phyloP scores from a whole-genome alignment of 2,888 invertebrate genomes.

The Margaritifera margaritifera region DNA sequence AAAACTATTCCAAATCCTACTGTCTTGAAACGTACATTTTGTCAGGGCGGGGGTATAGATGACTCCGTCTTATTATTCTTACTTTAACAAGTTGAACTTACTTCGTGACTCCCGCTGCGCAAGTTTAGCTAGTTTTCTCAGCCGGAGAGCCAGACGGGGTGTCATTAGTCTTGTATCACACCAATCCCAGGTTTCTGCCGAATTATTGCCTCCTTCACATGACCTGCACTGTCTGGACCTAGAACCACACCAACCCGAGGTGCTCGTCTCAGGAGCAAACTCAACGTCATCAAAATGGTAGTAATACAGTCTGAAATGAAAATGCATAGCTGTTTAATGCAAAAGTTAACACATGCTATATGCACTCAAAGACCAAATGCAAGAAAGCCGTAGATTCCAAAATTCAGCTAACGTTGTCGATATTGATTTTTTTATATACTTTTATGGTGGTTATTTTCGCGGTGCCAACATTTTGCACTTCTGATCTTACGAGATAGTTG shows the following conservation, averaged over 20 bases:
- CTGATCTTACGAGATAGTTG: no score
- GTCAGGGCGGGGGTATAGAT: no score
- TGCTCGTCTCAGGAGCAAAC: conserved; percentile 2
- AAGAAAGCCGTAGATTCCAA: no score
- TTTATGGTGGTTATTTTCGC: no score
- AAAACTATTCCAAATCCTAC: no score
- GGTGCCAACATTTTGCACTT: no score
- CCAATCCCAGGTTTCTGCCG: conserved; percentile 6
- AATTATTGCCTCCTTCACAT: not conserved
- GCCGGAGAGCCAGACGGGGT: conserved; percentile 9
- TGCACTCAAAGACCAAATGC: no score
- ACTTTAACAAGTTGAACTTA: not conserved
- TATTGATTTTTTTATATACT: no score
- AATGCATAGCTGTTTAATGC: no score
- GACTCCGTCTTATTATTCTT: not conserved
- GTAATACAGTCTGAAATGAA: not conserved
- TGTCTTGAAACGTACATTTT: no score
- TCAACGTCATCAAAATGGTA: conserved; percentile 4
- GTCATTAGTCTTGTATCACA: conserved; percentile 10
- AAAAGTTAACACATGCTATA: no score
- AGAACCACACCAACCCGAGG: conserved; percentile 3
- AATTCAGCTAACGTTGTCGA: no score
- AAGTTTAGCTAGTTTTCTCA: conserved; percentile 6
- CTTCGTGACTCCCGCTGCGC: conserved; percentile 4
- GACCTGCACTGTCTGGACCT: conserved; percentile 2